These are phyloP conservation scores for Steromphala cineraria DNA, from an alignment of 2,888 invertebrate species.

Conservation along the genomic window DNA sequence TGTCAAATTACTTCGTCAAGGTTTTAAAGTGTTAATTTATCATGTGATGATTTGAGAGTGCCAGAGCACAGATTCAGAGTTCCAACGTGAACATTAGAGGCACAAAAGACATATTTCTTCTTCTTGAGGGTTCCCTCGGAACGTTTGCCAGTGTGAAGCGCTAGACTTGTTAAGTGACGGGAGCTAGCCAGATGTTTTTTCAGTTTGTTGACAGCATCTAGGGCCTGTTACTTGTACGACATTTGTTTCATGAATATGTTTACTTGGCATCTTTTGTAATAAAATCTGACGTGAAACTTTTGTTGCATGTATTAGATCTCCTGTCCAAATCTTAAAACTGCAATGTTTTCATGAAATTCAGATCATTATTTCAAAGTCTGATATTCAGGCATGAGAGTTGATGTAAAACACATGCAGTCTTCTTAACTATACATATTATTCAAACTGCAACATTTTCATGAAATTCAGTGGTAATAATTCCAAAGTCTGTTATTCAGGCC, in stretches of 20 bases:
- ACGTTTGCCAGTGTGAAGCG: background rate
- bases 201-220: background rate
- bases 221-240: background rate
- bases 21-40: background rate
- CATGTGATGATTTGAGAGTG: background rate
- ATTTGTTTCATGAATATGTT: background rate
- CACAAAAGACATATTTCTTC: background rate
- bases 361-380: too few relatives aligned
- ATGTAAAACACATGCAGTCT: too few relatives aligned
- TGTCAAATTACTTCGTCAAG: background rate
- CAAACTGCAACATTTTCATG: too few relatives aligned
- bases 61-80: background rate
- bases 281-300: too few relatives aligned
- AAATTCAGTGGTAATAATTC: too few relatives aligned
- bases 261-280: background rate
- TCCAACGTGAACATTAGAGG: background rate
- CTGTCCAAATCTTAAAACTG: too few relatives aligned
- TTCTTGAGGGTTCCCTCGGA: background rate
- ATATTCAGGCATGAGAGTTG: too few relatives aligned
- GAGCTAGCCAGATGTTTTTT: background rate
- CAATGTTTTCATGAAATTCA: too few relatives aligned
- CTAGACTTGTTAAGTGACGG: background rate
- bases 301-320: too few relatives aligned
- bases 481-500: too few relatives aligned
- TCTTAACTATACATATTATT: too few relatives aligned